These are phyloP conservation scores for Blomia tropicalis DNA, from an alignment of 2,888 invertebrate species.

Conservation along the genomic window DNA sequence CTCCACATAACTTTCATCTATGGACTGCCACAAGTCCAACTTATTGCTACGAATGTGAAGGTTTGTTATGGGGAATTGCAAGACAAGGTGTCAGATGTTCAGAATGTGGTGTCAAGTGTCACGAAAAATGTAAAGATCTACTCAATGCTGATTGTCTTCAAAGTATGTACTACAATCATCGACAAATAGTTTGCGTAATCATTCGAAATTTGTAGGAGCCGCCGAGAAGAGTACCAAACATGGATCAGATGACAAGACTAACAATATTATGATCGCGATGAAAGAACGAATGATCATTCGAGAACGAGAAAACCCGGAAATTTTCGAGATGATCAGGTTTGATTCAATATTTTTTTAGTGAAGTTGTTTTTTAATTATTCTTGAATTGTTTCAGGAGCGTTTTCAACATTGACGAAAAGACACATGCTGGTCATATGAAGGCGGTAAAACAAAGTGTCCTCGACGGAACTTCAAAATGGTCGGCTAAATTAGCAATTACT, in stretches of 20 bases:
- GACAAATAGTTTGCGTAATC: neutral
- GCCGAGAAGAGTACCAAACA: slow-evolving; percentile 10
- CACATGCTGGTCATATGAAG: slow-evolving; percentile 12
- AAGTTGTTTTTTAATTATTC: neutral
- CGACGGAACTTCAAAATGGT: slow-evolving; percentile 14
- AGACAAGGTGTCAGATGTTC: slow-evolving; percentile 10
- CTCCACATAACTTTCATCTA: slow-evolving; percentile 16
- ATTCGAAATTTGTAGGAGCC: neutral
- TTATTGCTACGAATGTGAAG: slow-evolving; percentile 18
- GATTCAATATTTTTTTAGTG: neutral
- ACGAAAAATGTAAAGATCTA: slow-evolving; percentile 12
- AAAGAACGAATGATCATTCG: neutral
- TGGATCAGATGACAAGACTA: neutral
- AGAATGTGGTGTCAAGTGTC: slow-evolving; percentile 15
- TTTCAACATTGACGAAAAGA: slow-evolving; percentile 14
- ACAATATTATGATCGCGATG: slow-evolving; percentile 5
- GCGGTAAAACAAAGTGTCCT: slow-evolving; percentile 8
- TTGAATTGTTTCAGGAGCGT: neutral
- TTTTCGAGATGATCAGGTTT: slow-evolving; percentile 13
- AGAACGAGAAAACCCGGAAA: slow-evolving; percentile 10
- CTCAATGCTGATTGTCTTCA: slow-evolving; percentile 16
- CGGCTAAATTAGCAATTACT: slow-evolving; percentile 7
- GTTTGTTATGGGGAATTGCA: slow-evolving; percentile 18
- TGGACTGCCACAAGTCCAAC: slow-evolving; percentile 17
- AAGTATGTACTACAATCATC: neutral